Evolutionary conservation across 30 jellyfish, hydroid and myxozoan species (phyloP).

Genomic region (Cassiopea andromeda): DNA sequence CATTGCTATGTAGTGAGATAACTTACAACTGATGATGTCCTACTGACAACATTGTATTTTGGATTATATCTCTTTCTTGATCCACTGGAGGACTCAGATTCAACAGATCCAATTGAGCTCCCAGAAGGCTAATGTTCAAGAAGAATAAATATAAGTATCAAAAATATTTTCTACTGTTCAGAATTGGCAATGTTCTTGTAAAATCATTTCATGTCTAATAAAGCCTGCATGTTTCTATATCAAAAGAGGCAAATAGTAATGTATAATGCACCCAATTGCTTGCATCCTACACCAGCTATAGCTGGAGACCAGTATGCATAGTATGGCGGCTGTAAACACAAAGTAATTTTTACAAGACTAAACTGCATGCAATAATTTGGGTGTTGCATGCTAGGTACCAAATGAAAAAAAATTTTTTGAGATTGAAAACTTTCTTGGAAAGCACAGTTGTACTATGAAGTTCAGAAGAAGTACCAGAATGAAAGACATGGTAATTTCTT

Average conservation of each 20-base stretch:
- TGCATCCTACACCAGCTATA: neutral
- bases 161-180: too few species aligned
- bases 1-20: too few species aligned
- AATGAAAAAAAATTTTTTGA: too few species aligned
- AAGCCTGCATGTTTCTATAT: neutral
- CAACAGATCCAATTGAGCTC: slow-evolving; percentile 63
- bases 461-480: too few species aligned
- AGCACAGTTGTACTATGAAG: too few species aligned
- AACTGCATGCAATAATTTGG: neutral
- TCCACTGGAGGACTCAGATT: slow-evolving; percentile 65
- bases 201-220: too few species aligned
- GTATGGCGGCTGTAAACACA: too few species aligned
- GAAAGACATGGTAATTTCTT: too few species aligned
- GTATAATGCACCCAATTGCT: neutral
- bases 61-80: slow-evolving; percentile 62
- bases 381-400: too few species aligned
- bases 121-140: slow-evolving; percentile 59
- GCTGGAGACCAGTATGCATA: neutral
- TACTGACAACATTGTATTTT: slow-evolving; percentile 67
- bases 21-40: slow-evolving; percentile 80
- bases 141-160: too few species aligned
- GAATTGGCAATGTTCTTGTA: neutral
- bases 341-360: neutral
- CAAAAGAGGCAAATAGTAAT: neutral
- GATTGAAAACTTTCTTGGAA: too few species aligned